A percentile compares a stretch with the other conserved stretches of the same genome.
phyloP scores from a whole-genome alignment of 2,888 invertebrate species.

The Bruchidius siliquastri region DNA sequence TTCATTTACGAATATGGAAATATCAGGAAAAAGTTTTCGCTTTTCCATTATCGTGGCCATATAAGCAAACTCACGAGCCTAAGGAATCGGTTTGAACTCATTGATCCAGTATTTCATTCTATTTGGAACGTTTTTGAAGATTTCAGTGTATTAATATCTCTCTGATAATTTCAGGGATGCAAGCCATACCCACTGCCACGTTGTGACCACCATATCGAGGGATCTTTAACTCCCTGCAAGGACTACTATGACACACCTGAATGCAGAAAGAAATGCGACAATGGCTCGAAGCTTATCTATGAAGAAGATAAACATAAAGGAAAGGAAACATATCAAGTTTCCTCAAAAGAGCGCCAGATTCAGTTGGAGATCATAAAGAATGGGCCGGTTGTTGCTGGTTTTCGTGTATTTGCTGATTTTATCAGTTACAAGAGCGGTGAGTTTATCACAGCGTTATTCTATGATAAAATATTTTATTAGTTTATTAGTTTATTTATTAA shows the following conservation, averaged over 20 bases:
- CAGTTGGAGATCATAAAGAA: slow-evolving; percentile 71
- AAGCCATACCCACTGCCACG: slow-evolving; percentile 17
- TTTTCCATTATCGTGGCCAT: too few species aligned
- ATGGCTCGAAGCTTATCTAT: slow-evolving; percentile 32
- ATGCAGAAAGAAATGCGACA: slow-evolving; percentile 11
- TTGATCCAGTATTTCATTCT: too few species aligned
- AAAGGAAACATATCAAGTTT: slow-evolving; percentile 6
- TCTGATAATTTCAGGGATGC: slow-evolving; percentile 21
- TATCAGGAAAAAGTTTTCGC: too few species aligned
- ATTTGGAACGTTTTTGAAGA: too few species aligned
- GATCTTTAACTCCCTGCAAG: slow-evolving; percentile 3
- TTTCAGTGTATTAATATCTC: too few species aligned
- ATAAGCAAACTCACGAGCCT: too few species aligned
- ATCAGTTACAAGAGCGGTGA: slow-evolving; percentile 73
- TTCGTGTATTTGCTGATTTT: slow-evolving; percentile 78
- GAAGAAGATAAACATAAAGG: slow-evolving; percentile 4
- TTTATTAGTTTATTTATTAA: too few species aligned
- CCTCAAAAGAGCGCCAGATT: slow-evolving; percentile 55
- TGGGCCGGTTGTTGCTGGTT: slow-evolving; percentile 81
- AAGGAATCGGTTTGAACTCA: too few species aligned
- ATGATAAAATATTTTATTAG: too few species aligned
- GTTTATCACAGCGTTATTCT: slow-evolving; percentile 41
- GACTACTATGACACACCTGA: slow-evolving; percentile 5
- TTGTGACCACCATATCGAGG: slow-evolving; percentile 16
- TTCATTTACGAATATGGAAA: too few species aligned